phyloP scores from a whole-genome alignment of 2,888 invertebrate genomes.

The Mythimna vitellina region DNA sequence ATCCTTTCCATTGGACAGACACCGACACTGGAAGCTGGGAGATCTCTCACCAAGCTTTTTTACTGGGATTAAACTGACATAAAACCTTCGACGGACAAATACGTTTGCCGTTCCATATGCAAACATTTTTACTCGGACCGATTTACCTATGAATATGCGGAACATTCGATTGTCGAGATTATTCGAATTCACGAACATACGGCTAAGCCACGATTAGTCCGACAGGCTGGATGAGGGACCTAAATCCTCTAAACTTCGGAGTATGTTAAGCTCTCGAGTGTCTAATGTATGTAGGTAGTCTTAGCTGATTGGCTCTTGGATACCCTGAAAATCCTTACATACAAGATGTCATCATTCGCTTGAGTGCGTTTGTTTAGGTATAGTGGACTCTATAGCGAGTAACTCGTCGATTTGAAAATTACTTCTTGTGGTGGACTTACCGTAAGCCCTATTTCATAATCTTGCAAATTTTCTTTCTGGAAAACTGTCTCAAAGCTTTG shows the following conservation, averaged over 20 bases:
- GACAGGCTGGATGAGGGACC: slow-evolving; percentile 55
- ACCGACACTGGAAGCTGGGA: slow-evolving; percentile 48
- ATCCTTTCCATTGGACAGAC: slow-evolving; percentile 60
- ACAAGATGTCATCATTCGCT: slow-evolving; percentile 42
- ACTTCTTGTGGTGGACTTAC: not conserved
- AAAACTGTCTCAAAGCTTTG: not conserved
- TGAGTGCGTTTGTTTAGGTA: slow-evolving; percentile 28
- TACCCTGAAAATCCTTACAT: slow-evolving; percentile 44
- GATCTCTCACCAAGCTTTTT: slow-evolving; percentile 61
- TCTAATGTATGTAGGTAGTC: slow-evolving; percentile 45
- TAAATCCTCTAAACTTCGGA: slow-evolving; percentile 59
- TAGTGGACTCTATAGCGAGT: slow-evolving; percentile 6
- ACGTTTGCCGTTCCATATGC: slow-evolving; percentile 49
- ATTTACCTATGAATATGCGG: slow-evolving; percentile 59
- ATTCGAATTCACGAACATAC: slow-evolving; percentile 51
- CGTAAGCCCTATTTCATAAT: not conserved
- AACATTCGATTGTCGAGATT: slow-evolving; percentile 54
- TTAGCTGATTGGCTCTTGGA: slow-evolving; percentile 57
- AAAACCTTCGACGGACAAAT: slow-evolving; percentile 58
- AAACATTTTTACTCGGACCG: slow-evolving; percentile 53
- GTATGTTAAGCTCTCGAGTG: slow-evolving; percentile 48
- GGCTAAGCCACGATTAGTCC: slow-evolving; percentile 56
- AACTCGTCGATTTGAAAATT: slow-evolving; percentile 3
- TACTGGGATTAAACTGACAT: slow-evolving; percentile 57
- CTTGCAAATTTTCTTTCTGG: not conserved